Conservation (phyloP, 92 coral and sea anemone species). For the Parazoanthus darwini region DNA sequence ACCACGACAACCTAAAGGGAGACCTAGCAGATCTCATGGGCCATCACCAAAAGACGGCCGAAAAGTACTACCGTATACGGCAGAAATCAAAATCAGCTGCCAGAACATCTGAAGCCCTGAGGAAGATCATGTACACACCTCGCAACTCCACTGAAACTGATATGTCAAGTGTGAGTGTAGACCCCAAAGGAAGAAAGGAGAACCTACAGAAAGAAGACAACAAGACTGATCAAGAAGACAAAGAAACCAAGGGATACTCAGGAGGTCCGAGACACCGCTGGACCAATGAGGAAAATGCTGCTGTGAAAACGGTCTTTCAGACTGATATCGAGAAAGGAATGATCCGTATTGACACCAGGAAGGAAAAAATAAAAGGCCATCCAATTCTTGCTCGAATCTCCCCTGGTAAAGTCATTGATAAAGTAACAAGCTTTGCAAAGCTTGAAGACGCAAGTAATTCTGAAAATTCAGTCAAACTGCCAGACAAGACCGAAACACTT, state of each 20-base stretch:
- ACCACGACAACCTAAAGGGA: conserved; percentile 54
- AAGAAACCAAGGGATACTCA: background rate
- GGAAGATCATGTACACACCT: conserved; percentile 47
- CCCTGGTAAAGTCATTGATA: conserved; percentile 29
- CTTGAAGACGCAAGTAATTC: background rate
- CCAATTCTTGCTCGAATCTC: conserved; percentile 19
- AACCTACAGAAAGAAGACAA: conserved; percentile 8
- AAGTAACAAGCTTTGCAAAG: conserved; percentile 31
- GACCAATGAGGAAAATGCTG: conserved; percentile 39
- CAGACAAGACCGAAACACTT: conserved; percentile 41
- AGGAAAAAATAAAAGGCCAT: conserved; percentile 31
- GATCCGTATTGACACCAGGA: conserved; percentile 25
- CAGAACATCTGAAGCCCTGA: conserved; percentile 51
- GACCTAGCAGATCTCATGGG: conserved; percentile 63
- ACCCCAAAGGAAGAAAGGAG: conserved; percentile 1
- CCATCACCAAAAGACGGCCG: conserved; percentile 59
- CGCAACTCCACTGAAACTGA: conserved; percentile 23
- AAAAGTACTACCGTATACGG: conserved; percentile 58
- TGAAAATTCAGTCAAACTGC: conserved; percentile 10
- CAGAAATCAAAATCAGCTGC: conserved; percentile 58
- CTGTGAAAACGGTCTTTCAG: conserved; percentile 34
- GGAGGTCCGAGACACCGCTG: conserved; percentile 40
- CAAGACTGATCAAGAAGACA: conserved; percentile 16
- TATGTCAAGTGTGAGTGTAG: background rate
- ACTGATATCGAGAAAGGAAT: conserved; percentile 27